Base-by-base conservation (phyloP, 2,113 vertebrate species). In the Arenaria interpres region DNA sequence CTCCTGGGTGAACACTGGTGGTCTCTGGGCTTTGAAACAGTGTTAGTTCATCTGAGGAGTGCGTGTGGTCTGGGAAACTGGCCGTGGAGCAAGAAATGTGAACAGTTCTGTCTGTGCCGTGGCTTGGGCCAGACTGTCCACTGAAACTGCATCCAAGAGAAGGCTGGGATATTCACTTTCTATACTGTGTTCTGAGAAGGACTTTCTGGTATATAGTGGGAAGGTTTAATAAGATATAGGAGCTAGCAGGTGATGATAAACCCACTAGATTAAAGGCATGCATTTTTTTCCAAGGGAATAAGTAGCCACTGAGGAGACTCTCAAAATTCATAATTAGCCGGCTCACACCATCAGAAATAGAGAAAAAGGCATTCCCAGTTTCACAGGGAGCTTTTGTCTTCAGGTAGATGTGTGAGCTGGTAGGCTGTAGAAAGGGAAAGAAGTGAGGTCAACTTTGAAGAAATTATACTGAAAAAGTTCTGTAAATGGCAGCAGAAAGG, bases 131-230 rank as follows among this genome's bases (percentile, higher is more conserved):
- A 3, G 63, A 32, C 20, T 45, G 28, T 4, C 41, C 41, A 7
- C 28, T 66, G 63, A 32, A 23, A 7, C 43, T 32, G 73, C 57
- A 32, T 2, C 63, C 50, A 9, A 14, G 39, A 27, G 8, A 43
- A 67, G 48, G 41, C 43, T 45, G 32, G 45, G 53, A 27, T 12
- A 2, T 21, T 27, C 8, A 1, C 5, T 9, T 25, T 32, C 27
- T 1, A 0, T 18, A 13, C 14, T 4, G 0, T 10, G 23, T 2
- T 30, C 46, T 57, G n/a, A 59, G 76, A 66, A 74, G 45, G 20
- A 6, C 13, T 82, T 78, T 8, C 21, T 78, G 48, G 15, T 7
- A 17, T 35, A 16, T 1, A 23, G 16, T 1, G 35, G n/a, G 21
- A 85, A 68, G 37, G 4, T 80, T 43, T 45, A 28, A 32, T 17